phyloP scores from a whole-genome alignment of 2,113 vertebrate genomes.

The Eurystomus gularis region DNA sequence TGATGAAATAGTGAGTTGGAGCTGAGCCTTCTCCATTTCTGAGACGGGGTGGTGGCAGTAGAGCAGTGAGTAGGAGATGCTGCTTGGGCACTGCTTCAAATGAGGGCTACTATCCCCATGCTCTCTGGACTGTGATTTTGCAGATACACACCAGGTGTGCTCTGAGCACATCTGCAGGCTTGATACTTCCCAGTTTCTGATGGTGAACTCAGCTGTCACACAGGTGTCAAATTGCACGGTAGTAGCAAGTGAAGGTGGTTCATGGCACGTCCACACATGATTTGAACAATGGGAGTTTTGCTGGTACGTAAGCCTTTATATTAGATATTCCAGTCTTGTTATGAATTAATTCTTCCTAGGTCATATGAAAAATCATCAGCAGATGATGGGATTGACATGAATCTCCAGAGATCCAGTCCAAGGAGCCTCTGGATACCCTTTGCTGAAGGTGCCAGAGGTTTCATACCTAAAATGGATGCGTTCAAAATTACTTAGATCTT shows the following conservation, averaged over 20 bases:
- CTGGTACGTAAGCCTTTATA: not conserved
- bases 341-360: not conserved
- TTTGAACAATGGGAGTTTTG: not conserved
- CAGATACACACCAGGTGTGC: not conserved
- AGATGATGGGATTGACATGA: not conserved
- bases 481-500: not conserved
- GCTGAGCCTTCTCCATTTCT: not conserved
- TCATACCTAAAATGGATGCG: not conserved
- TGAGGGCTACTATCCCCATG: not conserved
- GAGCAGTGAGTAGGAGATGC: not conserved
- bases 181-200: accelerated
- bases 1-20: not conserved
- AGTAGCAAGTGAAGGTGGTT: not conserved
- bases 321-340: not conserved
- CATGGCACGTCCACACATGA: not conserved
- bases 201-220: not conserved
- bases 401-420: not conserved
- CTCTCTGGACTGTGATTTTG: not conserved
- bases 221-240: not conserved
- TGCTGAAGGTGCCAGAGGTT: not conserved
- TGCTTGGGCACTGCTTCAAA: not conserved
- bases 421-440: not conserved
- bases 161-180: not conserved
- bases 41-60: not conserved
- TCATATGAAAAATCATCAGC: not conserved